Evolutionary conservation across 1,140 invertebrate genomes (phyloP), one percentile per base, ranked within the genome.

Genomic region (Dendroctonus ponderosae): DNA sequence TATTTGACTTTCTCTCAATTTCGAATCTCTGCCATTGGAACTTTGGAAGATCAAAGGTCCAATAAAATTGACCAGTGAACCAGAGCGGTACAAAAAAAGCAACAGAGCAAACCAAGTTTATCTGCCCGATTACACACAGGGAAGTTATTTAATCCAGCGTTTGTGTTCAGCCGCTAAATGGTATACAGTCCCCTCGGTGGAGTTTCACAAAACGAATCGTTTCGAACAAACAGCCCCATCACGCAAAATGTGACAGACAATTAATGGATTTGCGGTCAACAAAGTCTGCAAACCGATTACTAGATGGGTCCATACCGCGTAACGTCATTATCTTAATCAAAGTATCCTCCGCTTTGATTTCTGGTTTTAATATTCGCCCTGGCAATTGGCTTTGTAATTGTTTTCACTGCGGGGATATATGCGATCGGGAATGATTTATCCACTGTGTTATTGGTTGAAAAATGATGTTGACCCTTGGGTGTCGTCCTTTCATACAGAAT

Each of bases 321-420:
- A 74, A 72, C 71, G 62, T 48, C 64, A 71, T 74, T 72, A 74
- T 72, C 72, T 72, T 73, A 73, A 73, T 72, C 72, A 71, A 62
- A 50, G 62, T 44, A 59, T 68, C 57, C 52, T 65, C 43, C 40
- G 66, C 69, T 74, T 74, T 74, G 72, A 71, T 73, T 74, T 65
- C 69, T 70, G 72, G 65, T 72, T 74, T 71, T 72, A 71, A 74
- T 74, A 71, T 72, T 74, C 67, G 67, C 58, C 50, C 42, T 26
- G 26, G 26, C 26, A 26, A 26, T 26, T 26, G 26, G 26, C 26
- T 26, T 58, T 41, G 67, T 73, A 71, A 73, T 71, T 73, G 70
- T 73, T 73, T 72, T 70, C 65, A 67, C 52, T 61, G 69, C 53
- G 50, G 69, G 59, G 58, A 72, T 54, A 60, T 65, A 69, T 50